A percentile compares a stretch with the other conserved stretches of the same genome.
Evolutionary conservation across 2,797 vertebrate species (phyloP).

Genomic region (Kryptopterus vitreolus): DNA sequence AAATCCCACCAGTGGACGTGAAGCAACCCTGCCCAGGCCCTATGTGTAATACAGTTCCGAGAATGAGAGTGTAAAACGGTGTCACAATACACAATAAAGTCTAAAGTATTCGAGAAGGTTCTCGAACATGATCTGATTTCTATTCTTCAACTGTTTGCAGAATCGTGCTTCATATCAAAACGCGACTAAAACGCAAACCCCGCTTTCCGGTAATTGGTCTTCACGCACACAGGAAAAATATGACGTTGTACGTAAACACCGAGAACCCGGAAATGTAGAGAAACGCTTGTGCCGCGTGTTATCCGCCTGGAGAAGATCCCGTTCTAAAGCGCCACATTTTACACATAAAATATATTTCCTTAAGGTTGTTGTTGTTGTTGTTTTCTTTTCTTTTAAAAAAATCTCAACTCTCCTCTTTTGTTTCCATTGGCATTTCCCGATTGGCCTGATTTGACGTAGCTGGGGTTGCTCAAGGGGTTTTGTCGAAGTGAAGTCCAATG

Average conservation of each 20-base stretch:
- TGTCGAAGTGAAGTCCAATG: conserved; percentile 42
- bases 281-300: conserved; percentile 22
- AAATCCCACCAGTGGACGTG: not conserved
- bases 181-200: not conserved
- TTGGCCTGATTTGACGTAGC: not conserved
- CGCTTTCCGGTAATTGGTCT: not conserved
- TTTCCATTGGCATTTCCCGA: not conserved
- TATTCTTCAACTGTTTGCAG: no score
- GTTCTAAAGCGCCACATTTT: no score
- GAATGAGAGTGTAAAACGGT: not conserved
- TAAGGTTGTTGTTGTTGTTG: no score
- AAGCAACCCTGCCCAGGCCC: not conserved
- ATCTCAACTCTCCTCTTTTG: not conserved
- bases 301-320: not conserved
- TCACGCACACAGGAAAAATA: not conserved
- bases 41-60: not conserved
- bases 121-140: not conserved
- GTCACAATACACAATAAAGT: not conserved
- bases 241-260: conserved; percentile 45
- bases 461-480: conserved; percentile 26
- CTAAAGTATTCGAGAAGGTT: not conserved
- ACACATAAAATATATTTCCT: no score
- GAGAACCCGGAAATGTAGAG: conserved; percentile 55
- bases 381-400: no score
- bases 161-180: not conserved